Evolutionary conservation across 2,888 invertebrate genomes (phyloP).

Genomic region (Celastrina argiolus): DNA sequence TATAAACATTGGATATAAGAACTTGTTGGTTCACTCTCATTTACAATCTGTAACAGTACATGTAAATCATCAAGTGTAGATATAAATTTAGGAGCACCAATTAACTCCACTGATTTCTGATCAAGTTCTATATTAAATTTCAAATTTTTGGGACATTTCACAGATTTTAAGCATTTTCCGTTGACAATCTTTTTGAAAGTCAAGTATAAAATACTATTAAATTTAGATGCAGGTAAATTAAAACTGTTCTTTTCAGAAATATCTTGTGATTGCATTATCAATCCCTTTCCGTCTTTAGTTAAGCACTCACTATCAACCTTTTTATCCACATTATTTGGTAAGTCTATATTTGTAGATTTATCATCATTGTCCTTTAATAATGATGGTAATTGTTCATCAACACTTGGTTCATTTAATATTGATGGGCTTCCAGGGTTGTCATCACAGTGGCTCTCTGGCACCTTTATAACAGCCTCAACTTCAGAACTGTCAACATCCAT

Average conservation of each 20-base stretch:
- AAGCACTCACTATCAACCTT: not conserved
- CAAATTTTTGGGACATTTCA: conserved; percentile 66
- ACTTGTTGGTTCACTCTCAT: conserved; percentile 64
- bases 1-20: conserved; percentile 40
- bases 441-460: conserved; percentile 33
- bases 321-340: not conserved
- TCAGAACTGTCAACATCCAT: conserved; percentile 56
- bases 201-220: conserved; percentile 51
- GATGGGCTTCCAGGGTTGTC: conserved; percentile 63
- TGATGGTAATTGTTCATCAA: conserved; percentile 55
- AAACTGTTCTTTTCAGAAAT: conserved; percentile 32
- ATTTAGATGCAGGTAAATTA: conserved; percentile 32
- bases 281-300: not conserved
- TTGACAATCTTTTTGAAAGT: conserved; percentile 59
- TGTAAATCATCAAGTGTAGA: conserved; percentile 66
- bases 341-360: not conserved
- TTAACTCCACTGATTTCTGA: conserved; percentile 61
- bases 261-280: conserved; percentile 23
- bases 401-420: conserved; percentile 63
- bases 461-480: conserved; percentile 36
- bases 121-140: conserved; percentile 64
- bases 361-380: not conserved
- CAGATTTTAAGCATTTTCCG: conserved; percentile 56
- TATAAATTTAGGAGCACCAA: conserved; percentile 71
- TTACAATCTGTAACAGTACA: conserved; percentile 71